phyloP scores from a whole-genome alignment of 1,140 invertebrate species.

The Drosophila insularis region DNA sequence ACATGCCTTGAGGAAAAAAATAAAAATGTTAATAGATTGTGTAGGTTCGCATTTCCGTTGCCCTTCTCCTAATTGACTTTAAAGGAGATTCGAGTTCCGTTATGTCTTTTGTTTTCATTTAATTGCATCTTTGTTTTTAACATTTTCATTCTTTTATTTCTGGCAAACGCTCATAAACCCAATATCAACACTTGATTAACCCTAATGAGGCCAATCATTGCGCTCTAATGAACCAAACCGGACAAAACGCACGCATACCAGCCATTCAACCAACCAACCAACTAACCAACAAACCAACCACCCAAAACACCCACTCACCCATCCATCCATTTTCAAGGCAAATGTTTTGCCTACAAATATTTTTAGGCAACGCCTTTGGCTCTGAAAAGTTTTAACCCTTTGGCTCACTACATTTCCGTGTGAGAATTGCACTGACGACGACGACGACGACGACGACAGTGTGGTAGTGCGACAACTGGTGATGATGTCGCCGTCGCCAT shows the following conservation, averaged over 20 bases:
- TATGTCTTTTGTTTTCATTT: no score
- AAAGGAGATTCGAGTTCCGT: no score
- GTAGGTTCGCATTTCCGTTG: no score
- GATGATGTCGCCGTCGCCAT: conserved; percentile 48
- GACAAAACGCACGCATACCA: conserved; percentile 57
- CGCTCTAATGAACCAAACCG: conserved; percentile 77
- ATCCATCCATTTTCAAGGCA: conserved; percentile 8
- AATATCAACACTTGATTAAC: conserved; percentile 77
- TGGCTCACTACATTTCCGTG: conserved; percentile 71
- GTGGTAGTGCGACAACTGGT: background rate
- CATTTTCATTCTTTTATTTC: conserved; percentile 36
- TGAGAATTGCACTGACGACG: conserved; percentile 59
- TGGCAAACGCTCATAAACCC: conserved; percentile 60
- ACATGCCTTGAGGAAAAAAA: no score
- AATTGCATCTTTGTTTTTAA: no score
- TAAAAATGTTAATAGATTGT: no score
- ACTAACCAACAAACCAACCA: conserved; percentile 10
- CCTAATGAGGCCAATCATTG: conserved; percentile 77
- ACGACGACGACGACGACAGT: background rate
- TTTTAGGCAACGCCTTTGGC: conserved; percentile 68
- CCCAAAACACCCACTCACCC: conserved; percentile 34
- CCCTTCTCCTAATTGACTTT: no score
- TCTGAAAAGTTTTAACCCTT: conserved; percentile 54
- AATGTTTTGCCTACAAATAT: conserved; percentile 52
- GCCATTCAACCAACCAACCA: conserved; percentile 6